phyloP scores from a whole-genome alignment of 2,888 invertebrate genomes.

The Pasiphila rectangulata region DNA sequence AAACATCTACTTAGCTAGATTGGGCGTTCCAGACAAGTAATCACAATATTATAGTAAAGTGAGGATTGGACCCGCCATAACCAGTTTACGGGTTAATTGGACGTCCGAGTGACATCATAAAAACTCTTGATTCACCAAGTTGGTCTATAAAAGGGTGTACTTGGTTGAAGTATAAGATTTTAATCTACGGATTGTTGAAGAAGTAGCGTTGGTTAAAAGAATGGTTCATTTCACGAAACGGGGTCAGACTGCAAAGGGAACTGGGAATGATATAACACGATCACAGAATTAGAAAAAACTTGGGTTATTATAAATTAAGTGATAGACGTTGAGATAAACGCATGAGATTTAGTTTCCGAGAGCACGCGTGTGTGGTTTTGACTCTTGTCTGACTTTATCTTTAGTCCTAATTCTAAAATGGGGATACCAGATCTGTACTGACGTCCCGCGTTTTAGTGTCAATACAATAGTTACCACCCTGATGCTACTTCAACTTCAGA shows the following conservation, averaged over 20 bases:
- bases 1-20: background rate
- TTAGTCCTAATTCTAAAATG: no score
- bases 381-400: no score
- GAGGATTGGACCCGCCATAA: constrained; percentile 14
- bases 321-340: no score
- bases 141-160: constrained; percentile 22
- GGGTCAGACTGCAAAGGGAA: background rate
- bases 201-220: background rate
- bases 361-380: no score
- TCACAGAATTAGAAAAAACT: no score
- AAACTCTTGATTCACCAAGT: constrained; percentile 27
- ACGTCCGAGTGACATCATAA: constrained; percentile 24
- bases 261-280: no score
- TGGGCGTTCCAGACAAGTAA: constrained; percentile 5
- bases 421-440: no score
- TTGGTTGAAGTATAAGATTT: background rate
- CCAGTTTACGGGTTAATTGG: constrained; percentile 29
- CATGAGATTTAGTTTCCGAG: no score
- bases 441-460: no score
- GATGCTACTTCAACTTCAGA: no score
- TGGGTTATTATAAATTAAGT: no score
- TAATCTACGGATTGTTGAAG: background rate
- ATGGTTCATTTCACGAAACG: background rate
- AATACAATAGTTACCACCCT: no score
- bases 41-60: constrained; percentile 11